These are phyloP conservation scores for Serranus cabrilla DNA, from an alignment of 2,797 vertebrate genomes.

Conservation along the genomic window DNA sequence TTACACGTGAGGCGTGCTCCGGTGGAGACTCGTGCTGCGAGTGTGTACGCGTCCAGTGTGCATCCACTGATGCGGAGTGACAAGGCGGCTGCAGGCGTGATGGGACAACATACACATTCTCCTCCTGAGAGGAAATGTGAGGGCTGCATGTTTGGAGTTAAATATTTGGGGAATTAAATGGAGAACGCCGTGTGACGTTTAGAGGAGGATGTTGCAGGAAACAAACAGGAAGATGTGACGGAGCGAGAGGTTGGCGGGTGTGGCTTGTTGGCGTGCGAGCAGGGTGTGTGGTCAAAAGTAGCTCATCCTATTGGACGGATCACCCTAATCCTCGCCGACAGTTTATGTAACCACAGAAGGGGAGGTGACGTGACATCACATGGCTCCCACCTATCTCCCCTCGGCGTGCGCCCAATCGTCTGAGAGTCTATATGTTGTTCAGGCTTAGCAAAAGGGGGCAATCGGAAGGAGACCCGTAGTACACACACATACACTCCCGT, in stretches of 20 bases:
- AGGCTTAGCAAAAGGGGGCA: slow-evolving; percentile 43
- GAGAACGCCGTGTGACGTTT: no score
- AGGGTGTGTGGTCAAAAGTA: slow-evolving; percentile 77
- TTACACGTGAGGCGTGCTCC: slow-evolving; percentile 46
- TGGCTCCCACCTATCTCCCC: slow-evolving; percentile 43
- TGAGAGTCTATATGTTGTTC: slow-evolving; percentile 52
- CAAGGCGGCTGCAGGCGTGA: slow-evolving; percentile 16
- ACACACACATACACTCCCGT: slow-evolving; percentile 40
- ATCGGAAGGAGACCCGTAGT: slow-evolving; percentile 37
- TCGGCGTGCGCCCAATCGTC: slow-evolving; percentile 54
- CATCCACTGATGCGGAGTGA: slow-evolving; percentile 57
- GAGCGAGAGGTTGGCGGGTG: slow-evolving; percentile 24
- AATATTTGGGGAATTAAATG: background rate
- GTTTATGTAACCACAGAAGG: slow-evolving; percentile 81
- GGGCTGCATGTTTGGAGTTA: background rate
- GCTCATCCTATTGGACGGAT: slow-evolving; percentile 78
- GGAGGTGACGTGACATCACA: slow-evolving; percentile 76
- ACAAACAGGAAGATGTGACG: background rate
- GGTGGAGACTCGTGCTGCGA: slow-evolving; percentile 19
- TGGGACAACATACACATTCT: slow-evolving; percentile 8
- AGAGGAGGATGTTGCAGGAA: slow-evolving; percentile 1
- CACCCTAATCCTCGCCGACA: slow-evolving; percentile 68
- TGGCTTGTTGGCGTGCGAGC: slow-evolving; percentile 18
- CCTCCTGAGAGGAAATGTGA: background rate
- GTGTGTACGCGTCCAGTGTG: slow-evolving; percentile 25